Evolutionary conservation across 2,113 vertebrate genomes (phyloP).

Genomic region (Hypomesus transpacificus): DNA sequence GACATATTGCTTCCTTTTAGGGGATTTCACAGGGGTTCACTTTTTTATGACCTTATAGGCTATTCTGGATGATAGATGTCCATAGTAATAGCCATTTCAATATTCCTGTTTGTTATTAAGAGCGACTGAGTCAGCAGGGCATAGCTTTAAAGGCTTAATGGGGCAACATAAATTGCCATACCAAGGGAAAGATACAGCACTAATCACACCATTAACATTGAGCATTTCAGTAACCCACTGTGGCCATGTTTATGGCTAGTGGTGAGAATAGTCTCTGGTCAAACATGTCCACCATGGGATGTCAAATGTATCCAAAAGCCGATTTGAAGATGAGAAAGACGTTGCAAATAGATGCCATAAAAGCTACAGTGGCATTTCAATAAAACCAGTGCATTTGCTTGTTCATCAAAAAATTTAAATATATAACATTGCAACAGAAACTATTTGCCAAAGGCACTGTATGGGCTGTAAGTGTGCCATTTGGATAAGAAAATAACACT

Average conservation of each 20-base stretch:
- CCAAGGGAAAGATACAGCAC: constrained; percentile 58
- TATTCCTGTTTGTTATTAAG: constrained; percentile 70
- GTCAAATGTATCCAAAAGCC: neutral
- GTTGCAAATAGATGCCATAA: too few relatives aligned
- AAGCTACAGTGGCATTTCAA: too few relatives aligned
- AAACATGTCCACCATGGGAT: constrained; percentile 25
- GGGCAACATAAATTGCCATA: constrained; percentile 66
- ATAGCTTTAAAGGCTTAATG: constrained; percentile 65
- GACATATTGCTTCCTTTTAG: constrained; percentile 49
- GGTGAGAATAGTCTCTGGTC: constrained; percentile 54
- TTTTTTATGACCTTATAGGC: constrained; percentile 54
- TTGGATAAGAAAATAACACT: too few relatives aligned
- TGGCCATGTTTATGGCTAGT: constrained; percentile 61
- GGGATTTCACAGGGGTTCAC: constrained; percentile 45
- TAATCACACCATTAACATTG: constrained; percentile 71
- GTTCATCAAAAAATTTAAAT: too few relatives aligned
- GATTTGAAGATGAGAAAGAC: too few relatives aligned
- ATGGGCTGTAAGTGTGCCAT: too few relatives aligned
- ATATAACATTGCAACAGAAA: too few relatives aligned
- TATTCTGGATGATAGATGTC: constrained; percentile 63
- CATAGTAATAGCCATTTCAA: constrained; percentile 62
- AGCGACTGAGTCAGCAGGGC: constrained; percentile 69
- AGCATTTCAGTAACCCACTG: constrained; percentile 49
- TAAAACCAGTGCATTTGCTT: too few relatives aligned
- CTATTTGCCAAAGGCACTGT: too few relatives aligned